Percentiles rank a stretch among this genome's conserved stretches.
Conservation (phyloP, 2,888 invertebrate genomes). For the Scaptomyza cyrtandrae region DNA sequence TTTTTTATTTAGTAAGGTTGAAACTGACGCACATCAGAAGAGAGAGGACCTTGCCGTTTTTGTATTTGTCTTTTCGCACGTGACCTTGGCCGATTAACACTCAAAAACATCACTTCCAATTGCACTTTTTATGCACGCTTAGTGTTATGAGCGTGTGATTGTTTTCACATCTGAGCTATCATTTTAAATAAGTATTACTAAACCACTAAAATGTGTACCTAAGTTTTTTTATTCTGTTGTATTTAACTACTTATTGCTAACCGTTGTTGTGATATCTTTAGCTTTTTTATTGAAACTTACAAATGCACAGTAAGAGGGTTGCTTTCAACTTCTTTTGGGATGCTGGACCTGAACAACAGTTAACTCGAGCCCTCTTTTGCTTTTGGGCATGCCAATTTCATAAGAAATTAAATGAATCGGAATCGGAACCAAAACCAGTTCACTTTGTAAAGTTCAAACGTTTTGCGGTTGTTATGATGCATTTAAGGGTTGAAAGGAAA, state of each 20-base stretch:
- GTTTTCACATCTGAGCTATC: not conserved
- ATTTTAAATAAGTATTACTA: not conserved
- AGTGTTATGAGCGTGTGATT: not conserved
- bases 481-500: no score
- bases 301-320: slow-evolving; percentile 14
- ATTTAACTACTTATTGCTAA: not conserved
- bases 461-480: not conserved
- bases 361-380: slow-evolving; percentile 6
- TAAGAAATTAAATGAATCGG: not conserved
- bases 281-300: slow-evolving; percentile 3
- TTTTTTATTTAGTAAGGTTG: not conserved
- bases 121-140: slow-evolving; percentile 17
- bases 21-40: not conserved
- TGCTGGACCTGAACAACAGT: slow-evolving; percentile 13
- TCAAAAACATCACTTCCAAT: slow-evolving; percentile 11
- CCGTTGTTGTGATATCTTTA: not conserved
- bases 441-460: slow-evolving; percentile 1
- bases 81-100: slow-evolving; percentile 35
- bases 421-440: slow-evolving; percentile 28
- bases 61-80: not conserved
- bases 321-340: slow-evolving; percentile 6
- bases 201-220: not conserved
- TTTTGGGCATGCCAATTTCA: slow-evolving; percentile 26
- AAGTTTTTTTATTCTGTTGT: not conserved
- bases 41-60: not conserved